phyloP scores from a whole-genome alignment of 2,888 invertebrate species.

The Dryobotodes eremita region DNA sequence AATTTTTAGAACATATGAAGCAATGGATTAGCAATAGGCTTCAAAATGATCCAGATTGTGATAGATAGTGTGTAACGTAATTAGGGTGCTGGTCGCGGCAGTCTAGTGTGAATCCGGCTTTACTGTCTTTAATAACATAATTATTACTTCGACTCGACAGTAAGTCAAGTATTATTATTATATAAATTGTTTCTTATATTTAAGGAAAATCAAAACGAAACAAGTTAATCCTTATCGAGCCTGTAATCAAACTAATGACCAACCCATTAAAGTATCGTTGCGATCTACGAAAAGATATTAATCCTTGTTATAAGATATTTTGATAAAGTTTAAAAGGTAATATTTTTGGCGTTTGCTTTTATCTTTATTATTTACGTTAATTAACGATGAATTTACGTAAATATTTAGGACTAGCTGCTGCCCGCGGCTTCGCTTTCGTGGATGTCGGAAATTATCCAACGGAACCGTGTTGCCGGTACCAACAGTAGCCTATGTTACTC shows the following conservation, averaged over 20 bases:
- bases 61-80: too few species aligned
- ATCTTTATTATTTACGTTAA: background rate
- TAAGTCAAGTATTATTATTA: background rate
- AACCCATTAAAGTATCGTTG: slow-evolving; percentile 9
- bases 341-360: background rate
- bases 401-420: too few species aligned
- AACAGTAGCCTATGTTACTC: too few species aligned
- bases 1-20: too few species aligned
- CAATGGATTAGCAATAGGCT: too few species aligned
- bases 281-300: slow-evolving; percentile 9
- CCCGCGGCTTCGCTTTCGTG: too few species aligned
- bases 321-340: background rate
- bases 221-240: slow-evolving; percentile 6
- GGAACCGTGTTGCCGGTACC: too few species aligned
- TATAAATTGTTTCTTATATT: slow-evolving; percentile 4
- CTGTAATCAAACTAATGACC: slow-evolving; percentile 30
- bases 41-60: too few species aligned
- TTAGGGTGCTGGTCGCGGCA: too few species aligned
- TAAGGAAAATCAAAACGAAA: slow-evolving; percentile 8
- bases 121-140: too few species aligned
- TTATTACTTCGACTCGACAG: background rate
- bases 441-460: too few species aligned
- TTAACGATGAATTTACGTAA: background rate
- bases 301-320: background rate
- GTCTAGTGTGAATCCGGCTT: too few species aligned